Base-by-base conservation (phyloP, 2,797 vertebrate genomes). In the Takifugu ocellatus region DNA sequence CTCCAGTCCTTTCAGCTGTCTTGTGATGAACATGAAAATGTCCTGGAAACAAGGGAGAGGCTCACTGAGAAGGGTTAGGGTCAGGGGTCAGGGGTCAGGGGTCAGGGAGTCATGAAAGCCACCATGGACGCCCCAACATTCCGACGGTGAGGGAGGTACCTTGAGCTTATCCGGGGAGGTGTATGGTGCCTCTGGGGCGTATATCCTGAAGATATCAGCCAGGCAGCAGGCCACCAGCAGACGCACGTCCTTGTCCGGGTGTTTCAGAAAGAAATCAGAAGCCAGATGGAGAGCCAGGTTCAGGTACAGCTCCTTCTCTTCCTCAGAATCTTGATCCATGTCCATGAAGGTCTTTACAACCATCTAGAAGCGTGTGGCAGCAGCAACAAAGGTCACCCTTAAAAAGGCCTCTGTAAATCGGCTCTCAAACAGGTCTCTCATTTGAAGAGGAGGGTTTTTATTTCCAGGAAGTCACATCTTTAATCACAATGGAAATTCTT, bases 311-410 rank as follows among this genome's bases (percentile, higher is more conserved):
- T 99, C 95, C 84, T 98, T 99, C 87, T 99, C 96, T 75, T 98
- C 97, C 88, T 99, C 97, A 0, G 96, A 98, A 79, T 99, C 97
- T 83, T 99, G 97, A 84, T 99, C 97, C 97, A 99, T 99, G 87
- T 99, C 97, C 97, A 99, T 99, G 84, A 98, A 99, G 46, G 96
- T 99, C 89, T 99, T 99, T 61, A 99, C 96, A 80, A 99, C 96
- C 97, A 99, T 98, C 96, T 99, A 79, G 2, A 52, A n/a, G 25
- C 11, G 36, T 12, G 3, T 9, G 45, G 48, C 4, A 5, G 29
- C 8, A 15, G 27, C 24, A 16, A 2, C 8, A 0, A 7, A 21
- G 7, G 15, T 43, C 15, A 36, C 21, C 6, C 56, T 1, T 33
- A 33, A 33, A 11, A 7, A 33, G 33, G 8, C 11, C 8, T 11